Percentiles rank a stretch among this genome's conserved stretches.
Evolutionary conservation across 2,113 vertebrate genomes (phyloP).

Genomic region (mouse (Mus musculus)): DNA sequence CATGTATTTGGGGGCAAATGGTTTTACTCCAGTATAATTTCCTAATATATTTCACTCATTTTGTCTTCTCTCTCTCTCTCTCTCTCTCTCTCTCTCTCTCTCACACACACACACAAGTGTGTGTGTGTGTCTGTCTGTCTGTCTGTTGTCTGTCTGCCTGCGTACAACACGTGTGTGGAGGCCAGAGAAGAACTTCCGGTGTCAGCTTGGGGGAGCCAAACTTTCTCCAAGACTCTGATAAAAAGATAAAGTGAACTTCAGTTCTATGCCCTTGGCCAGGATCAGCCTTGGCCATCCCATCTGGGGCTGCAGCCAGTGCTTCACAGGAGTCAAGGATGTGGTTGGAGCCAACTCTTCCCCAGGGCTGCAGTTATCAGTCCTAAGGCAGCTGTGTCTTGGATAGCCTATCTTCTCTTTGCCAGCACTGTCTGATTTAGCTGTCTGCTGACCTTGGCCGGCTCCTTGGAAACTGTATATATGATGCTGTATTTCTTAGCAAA

Average conservation of each 20-base stretch:
- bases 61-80: not conserved
- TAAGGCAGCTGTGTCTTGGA: not conserved
- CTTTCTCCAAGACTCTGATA: not conserved
- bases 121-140: too few relatives aligned
- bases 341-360: not conserved
- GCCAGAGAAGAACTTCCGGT: not conserved
- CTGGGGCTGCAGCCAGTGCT: not conserved
- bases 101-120: too few relatives aligned
- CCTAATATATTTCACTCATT: not conserved
- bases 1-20: not conserved
- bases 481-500: not conserved
- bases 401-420: not conserved
- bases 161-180: not conserved
- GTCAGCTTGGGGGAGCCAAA: not conserved
- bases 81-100: not conserved
- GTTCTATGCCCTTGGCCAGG: not conserved
- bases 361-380: not conserved
- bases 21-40: not conserved
- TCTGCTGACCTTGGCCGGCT: not conserved
- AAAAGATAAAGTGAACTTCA: not conserved
- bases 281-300: not conserved
- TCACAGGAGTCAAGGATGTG: not conserved
- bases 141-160: too few relatives aligned
- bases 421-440: not conserved
- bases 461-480: not conserved